Conservation (phyloP, 2,113 vertebrate species). For the Tachysurus vachellii region DNA sequence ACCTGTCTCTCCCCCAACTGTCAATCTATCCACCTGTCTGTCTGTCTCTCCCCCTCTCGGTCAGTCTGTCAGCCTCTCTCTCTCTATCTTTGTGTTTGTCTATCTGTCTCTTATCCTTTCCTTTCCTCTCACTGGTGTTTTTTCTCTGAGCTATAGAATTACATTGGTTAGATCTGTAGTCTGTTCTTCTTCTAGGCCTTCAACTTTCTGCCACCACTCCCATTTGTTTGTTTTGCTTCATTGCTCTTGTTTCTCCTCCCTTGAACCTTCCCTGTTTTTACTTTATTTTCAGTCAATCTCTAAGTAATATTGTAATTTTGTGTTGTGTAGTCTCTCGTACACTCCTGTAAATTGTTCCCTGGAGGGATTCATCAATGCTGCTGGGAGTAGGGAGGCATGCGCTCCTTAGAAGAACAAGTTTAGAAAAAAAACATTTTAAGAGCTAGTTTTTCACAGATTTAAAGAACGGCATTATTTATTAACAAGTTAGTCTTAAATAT, state of each 20-base stretch:
- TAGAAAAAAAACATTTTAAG: no score
- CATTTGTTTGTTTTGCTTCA: constrained; percentile 4
- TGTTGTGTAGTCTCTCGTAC: not conserved
- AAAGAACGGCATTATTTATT: not conserved
- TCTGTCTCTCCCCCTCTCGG: not conserved
- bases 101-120: not conserved
- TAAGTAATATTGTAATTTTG: constrained; percentile 20
- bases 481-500: not conserved
- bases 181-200: constrained; percentile 16
- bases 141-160: not conserved
- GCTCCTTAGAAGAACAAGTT: not conserved
- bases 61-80: not conserved
- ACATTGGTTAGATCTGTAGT: not conserved
- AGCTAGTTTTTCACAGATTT: not conserved
- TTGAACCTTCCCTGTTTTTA: constrained; percentile 7
- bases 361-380: constrained; percentile 22
- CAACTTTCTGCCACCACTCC: constrained; percentile 4
- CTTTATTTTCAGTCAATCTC: constrained; percentile 8
- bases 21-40: no score
- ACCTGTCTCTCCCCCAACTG: no score
- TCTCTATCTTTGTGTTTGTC: not conserved
- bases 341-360: constrained; percentile 7
- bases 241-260: constrained; percentile 2
- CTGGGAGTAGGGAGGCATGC: not conserved
- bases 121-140: not conserved